These are phyloP conservation scores for Pterois miles DNA, from an alignment of 2,797 vertebrate species.

Conservation along the genomic window DNA sequence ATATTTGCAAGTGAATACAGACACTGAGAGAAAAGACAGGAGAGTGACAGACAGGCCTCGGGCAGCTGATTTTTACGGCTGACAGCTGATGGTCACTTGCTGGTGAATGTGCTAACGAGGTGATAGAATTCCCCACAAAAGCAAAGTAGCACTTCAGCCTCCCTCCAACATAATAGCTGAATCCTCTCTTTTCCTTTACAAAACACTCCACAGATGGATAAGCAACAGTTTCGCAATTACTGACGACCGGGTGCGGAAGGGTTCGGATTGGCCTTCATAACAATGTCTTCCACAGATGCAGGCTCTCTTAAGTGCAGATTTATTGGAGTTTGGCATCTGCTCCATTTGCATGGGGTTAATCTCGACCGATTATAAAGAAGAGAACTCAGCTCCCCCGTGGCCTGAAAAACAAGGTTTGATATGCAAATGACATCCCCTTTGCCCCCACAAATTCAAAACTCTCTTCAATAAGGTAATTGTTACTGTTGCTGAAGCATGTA, in stretches of 20 bases:
- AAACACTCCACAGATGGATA: constrained; percentile 76
- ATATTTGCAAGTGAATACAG: constrained; percentile 62
- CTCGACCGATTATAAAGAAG: constrained; percentile 74
- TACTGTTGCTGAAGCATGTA: constrained; percentile 64
- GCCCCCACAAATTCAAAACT: constrained; percentile 61
- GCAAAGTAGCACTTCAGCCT: constrained; percentile 52
- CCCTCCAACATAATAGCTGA: constrained; percentile 45
- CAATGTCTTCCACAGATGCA: constrained; percentile 69
- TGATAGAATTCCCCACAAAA: constrained; percentile 63
- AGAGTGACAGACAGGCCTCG: constrained; percentile 20
- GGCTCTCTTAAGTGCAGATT: constrained; percentile 75
- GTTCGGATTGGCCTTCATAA: constrained; percentile 64
- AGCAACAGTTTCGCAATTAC: constrained; percentile 73
- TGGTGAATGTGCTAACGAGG: constrained; percentile 68
- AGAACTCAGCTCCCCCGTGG: constrained; percentile 71
- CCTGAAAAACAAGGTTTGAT: constrained; percentile 69
- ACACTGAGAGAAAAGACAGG: constrained; percentile 30
- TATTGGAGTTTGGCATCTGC: constrained; percentile 80
- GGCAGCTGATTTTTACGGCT: constrained; percentile 52
- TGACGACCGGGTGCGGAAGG: constrained; percentile 57
- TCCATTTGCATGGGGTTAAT: constrained; percentile 82
- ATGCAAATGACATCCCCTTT: constrained; percentile 73
- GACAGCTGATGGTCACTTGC: constrained; percentile 68
- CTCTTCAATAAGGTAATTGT: constrained; percentile 66
- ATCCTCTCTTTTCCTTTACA: constrained; percentile 53